Percentiles rank a stretch among this genome's conserved stretches.
Conservation (phyloP, 2,113 vertebrate genomes). For the Dipodomys stephensi region DNA sequence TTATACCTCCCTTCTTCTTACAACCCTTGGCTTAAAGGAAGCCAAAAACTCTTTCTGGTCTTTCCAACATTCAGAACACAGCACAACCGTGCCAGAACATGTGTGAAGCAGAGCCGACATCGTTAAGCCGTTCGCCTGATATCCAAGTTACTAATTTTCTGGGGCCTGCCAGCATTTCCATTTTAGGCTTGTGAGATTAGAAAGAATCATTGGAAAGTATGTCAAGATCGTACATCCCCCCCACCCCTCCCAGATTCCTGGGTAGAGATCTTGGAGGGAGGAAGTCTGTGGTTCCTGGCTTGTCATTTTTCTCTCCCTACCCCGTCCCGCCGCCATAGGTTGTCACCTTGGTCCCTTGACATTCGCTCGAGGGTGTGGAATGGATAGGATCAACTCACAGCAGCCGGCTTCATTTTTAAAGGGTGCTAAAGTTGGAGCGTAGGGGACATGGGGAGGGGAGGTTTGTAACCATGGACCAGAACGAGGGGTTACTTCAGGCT, state of each 20-base stretch:
- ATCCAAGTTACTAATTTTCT: constrained; percentile 76
- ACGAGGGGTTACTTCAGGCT: background rate
- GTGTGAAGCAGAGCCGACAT: constrained; percentile 64
- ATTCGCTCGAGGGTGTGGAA: background rate
- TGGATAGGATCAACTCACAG: background rate
- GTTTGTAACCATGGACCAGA: background rate
- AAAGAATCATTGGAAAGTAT: constrained; percentile 74
- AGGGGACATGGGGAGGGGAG: background rate
- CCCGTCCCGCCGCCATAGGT: background rate
- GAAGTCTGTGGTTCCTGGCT: background rate
- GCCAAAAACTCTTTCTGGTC: constrained; percentile 68
- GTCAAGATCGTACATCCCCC: constrained; percentile 7
- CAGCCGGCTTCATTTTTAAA: background rate
- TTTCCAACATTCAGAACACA: constrained; percentile 75
- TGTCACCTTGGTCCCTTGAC: background rate
- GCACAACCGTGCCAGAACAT: constrained; percentile 73
- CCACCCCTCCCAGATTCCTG: background rate
- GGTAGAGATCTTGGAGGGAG: background rate
- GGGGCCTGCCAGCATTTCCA: constrained; percentile 75
- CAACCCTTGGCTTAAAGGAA: constrained; percentile 73
- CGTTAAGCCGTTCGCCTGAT: constrained; percentile 61
- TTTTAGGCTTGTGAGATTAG: constrained; percentile 72
- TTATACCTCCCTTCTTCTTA: constrained; percentile 38
- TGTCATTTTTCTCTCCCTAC: background rate
- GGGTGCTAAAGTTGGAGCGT: background rate